Conservation (phyloP, 2,113 vertebrate species). For the Clinocottus analis region DNA sequence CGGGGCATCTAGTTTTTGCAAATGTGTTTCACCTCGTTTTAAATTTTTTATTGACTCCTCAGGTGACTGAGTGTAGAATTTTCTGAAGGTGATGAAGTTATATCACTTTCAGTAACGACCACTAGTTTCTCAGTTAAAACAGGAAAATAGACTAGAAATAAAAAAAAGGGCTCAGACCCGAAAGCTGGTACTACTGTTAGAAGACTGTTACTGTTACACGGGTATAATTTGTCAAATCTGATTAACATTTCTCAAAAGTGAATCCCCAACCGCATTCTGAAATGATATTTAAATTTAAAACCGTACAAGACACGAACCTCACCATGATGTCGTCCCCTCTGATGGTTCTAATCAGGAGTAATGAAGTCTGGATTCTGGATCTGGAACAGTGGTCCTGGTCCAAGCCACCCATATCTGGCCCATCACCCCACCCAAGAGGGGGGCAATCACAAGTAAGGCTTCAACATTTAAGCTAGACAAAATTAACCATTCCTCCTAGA, state of each 20-base stretch:
- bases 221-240: neutral
- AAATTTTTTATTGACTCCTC: neutral
- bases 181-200: neutral
- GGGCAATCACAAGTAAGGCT: constrained; percentile 94
- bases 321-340: constrained; percentile 1
- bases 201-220: neutral
- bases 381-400: constrained; percentile 99
- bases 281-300: too few species aligned
- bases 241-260: neutral
- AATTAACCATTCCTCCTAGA: neutral
- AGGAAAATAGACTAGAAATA: neutral
- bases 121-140: neutral
- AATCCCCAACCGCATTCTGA: too few species aligned
- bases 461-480: neutral
- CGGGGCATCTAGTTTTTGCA: neutral
- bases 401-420: constrained; percentile 90
- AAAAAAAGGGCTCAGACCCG: neutral
- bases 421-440: constrained; percentile 92
- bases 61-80: neutral
- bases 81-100: constrained; percentile 4
- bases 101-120: neutral
- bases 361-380: constrained; percentile 96
- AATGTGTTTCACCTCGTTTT: neutral
- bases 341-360: constrained; percentile 87
- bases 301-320: neutral